Percentiles rank a stretch among this genome's conserved stretches.
Conservation (phyloP, 2,888 invertebrate species). For the Bugula neritina region DNA sequence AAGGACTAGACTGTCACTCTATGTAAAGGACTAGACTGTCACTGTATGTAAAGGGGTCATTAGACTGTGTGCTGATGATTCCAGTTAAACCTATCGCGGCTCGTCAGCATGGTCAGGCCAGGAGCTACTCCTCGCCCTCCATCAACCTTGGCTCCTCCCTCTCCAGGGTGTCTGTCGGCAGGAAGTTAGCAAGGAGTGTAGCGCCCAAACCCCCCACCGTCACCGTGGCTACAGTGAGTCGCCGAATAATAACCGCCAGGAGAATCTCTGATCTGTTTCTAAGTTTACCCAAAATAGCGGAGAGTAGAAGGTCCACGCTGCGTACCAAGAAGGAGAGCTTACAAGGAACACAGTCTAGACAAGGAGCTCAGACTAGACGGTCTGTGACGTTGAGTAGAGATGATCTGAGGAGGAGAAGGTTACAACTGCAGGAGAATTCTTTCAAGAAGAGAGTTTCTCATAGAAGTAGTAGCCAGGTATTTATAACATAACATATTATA, state of each 20-base stretch:
- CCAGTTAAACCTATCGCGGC: neutral
- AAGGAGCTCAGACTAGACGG: neutral
- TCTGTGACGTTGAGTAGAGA: neutral
- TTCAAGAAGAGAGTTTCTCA: neutral
- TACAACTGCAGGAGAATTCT: neutral
- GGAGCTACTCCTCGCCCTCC: neutral
- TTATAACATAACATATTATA: neutral
- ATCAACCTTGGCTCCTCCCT: conserved; percentile 13
- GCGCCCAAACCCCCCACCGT: neutral
- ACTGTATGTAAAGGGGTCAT: no score
- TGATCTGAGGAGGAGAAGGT: conserved; percentile 12
- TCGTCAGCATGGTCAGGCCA: neutral
- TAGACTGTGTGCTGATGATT: no score
- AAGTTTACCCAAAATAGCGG: neutral
- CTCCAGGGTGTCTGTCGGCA: neutral
- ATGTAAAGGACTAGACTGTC: no score
- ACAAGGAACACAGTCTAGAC: neutral
- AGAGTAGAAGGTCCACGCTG: neutral
- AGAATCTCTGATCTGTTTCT: neutral
- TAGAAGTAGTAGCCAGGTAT: neutral
- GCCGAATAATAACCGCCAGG: neutral
- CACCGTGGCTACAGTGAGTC: neutral
- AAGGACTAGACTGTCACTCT: no score
- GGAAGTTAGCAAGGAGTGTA: neutral
- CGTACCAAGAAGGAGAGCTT: neutral